phyloP scores from a whole-genome alignment of 2,888 invertebrate species.

The Scaptomyza caliginosa region DNA sequence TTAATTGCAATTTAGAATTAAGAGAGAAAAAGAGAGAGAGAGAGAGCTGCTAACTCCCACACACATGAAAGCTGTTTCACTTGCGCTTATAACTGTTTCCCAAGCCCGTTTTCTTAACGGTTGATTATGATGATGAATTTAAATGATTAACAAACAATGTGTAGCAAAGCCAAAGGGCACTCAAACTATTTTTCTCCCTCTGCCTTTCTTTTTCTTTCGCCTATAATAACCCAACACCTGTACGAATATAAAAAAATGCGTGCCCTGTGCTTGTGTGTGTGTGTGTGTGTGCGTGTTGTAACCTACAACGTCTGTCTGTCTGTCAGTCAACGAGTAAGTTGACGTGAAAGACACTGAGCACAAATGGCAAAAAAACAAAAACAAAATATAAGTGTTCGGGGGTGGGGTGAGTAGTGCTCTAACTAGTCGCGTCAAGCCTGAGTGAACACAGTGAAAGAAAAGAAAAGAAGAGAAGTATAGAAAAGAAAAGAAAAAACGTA shows the following conservation, averaged over 20 bases:
- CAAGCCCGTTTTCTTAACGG: conserved; percentile 77
- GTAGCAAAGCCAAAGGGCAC: conserved; percentile 52
- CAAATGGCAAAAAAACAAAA: conserved; percentile 62
- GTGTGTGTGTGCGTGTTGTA: conserved; percentile 33
- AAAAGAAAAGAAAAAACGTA: conserved; percentile 23
- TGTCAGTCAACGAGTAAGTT: conserved; percentile 53
- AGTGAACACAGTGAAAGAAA: conserved; percentile 70
- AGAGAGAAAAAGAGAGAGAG: conserved; percentile 10
- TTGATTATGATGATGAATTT: conserved; percentile 80
- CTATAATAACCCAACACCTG: conserved; percentile 49
- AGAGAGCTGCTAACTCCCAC: conserved; percentile 44
- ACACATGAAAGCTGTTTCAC: conserved; percentile 57
- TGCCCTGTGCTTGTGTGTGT: conserved; percentile 24
- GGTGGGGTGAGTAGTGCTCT: conserved; percentile 7
- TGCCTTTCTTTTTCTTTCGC: neutral
- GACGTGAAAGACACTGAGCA: conserved; percentile 56
- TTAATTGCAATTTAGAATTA: conserved; percentile 76
- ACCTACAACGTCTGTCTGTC: conserved; percentile 64
- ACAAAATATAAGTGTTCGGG: conserved; percentile 6
- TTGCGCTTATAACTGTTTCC: conserved; percentile 75
- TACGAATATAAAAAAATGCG: conserved; percentile 56
- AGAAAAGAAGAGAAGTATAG: too few species aligned
- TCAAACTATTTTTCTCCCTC: neutral
- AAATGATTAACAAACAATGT: conserved; percentile 80
- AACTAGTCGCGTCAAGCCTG: conserved; percentile 78